These are phyloP conservation scores for Microtus oregoni DNA, from an alignment of 2,113 vertebrate species.

Conservation along the genomic window DNA sequence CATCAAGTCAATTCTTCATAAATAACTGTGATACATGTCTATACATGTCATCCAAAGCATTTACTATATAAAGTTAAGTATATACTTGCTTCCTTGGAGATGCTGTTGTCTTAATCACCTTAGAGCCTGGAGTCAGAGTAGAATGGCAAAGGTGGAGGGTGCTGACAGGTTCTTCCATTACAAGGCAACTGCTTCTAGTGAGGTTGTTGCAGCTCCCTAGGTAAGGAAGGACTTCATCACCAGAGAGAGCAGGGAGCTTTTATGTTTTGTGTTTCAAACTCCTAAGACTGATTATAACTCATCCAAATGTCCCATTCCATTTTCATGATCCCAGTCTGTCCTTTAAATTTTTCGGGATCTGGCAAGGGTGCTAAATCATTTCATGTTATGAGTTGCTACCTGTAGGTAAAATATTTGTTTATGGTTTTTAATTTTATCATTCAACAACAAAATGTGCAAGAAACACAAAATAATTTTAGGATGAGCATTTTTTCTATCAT, in stretches of 20 bases:
- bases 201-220: not conserved
- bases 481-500: not conserved
- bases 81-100: not conserved
- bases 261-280: not conserved
- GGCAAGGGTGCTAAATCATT: not conserved
- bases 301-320: not conserved
- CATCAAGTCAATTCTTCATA: not conserved
- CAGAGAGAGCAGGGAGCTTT: not conserved
- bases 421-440: not conserved
- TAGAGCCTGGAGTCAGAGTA: not conserved
- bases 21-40: not conserved
- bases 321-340: not conserved
- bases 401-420: not conserved
- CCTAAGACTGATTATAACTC: constrained; percentile 11
- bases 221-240: not conserved
- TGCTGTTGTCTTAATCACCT: not conserved
- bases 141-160: not conserved
- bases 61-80: not conserved
- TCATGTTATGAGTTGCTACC: not conserved
- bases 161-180: not conserved
- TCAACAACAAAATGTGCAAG: not conserved
- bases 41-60: not conserved
- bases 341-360: not conserved
- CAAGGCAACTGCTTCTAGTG: not conserved
- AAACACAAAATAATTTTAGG: not conserved